Conservation (phyloP, 2,888 invertebrate genomes). For the Tachystola acroxantha region DNA sequence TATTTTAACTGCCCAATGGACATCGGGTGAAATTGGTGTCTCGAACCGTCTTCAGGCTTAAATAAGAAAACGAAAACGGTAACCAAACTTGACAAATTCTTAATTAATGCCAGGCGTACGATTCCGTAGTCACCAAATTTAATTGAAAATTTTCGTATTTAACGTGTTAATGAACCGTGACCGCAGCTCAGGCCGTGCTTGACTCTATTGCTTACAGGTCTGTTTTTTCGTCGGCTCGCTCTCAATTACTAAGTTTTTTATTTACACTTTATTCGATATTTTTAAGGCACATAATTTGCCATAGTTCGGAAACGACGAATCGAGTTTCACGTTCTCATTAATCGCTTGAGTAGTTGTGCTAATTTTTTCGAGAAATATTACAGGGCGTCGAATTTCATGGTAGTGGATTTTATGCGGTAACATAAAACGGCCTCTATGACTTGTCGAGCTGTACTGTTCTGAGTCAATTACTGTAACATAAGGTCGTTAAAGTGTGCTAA, state of each 20-base stretch:
- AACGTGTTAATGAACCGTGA: constrained; percentile 66
- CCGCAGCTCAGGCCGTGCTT: constrained; percentile 40
- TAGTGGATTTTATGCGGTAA: constrained; percentile 53
- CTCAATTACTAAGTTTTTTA: constrained; percentile 56
- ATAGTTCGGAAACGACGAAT: constrained; percentile 53
- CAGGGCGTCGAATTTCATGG: constrained; percentile 61
- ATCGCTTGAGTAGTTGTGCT: constrained; percentile 69
- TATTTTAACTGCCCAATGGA: no score
- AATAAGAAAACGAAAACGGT: no score
- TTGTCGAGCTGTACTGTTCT: constrained; percentile 30
- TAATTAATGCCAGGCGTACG: constrained; percentile 24
- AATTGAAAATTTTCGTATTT: constrained; percentile 61
- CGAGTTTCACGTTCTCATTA: constrained; percentile 72
- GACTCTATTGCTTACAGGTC: constrained; percentile 44
- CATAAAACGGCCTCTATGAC: constrained; percentile 47
- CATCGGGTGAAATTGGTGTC: no score
- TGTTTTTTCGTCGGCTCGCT: constrained; percentile 55
- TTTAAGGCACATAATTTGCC: constrained; percentile 62
- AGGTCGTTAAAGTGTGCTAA: constrained; percentile 36
- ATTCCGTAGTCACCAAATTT: constrained; percentile 42
- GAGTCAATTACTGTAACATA: constrained; percentile 48
- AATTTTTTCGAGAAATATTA: constrained; percentile 67
- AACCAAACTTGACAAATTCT: constrained; percentile 25
- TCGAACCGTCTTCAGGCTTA: no score
- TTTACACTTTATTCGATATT: constrained; percentile 54